phyloP scores from a whole-genome alignment of 2,113 vertebrate species.

The Dicrurus megarhynchus region DNA sequence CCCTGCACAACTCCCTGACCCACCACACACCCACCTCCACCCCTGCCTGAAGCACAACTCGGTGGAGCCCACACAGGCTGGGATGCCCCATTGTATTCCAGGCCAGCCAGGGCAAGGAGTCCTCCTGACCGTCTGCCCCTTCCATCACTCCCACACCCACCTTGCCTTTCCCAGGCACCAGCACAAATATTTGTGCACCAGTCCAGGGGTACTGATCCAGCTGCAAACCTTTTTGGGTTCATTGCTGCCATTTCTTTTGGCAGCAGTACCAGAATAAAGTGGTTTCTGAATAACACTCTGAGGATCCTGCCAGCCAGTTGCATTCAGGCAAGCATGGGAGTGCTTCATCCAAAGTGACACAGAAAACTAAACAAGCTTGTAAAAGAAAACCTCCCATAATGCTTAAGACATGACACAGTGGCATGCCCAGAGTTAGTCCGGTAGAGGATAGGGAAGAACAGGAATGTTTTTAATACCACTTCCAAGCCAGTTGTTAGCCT shows the following conservation, averaged over 20 bases:
- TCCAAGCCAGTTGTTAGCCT: background rate
- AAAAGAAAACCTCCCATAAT: background rate
- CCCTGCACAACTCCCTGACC: background rate
- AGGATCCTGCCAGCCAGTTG: background rate
- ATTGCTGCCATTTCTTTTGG: background rate
- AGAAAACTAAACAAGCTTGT: background rate
- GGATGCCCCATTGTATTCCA: fast-evolving
- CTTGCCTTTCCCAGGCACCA: background rate
- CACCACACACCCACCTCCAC: background rate
- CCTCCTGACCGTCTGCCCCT: background rate
- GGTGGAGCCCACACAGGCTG: background rate
- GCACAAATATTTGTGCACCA: background rate
- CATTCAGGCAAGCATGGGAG: background rate
- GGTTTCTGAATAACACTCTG: background rate
- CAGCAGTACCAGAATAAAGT: background rate
- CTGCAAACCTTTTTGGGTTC: background rate
- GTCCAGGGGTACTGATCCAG: background rate
- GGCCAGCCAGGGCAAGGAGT: background rate
- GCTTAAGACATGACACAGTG: fast-evolving
- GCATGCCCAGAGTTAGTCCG: background rate
- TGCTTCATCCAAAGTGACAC: background rate
- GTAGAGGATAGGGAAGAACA: background rate
- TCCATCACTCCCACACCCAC: background rate
- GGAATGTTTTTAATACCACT: background rate
- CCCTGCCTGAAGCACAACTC: background rate